Conservation (phyloP, 1,140 invertebrate genomes). For the Euura saliciscinereae region DNA sequence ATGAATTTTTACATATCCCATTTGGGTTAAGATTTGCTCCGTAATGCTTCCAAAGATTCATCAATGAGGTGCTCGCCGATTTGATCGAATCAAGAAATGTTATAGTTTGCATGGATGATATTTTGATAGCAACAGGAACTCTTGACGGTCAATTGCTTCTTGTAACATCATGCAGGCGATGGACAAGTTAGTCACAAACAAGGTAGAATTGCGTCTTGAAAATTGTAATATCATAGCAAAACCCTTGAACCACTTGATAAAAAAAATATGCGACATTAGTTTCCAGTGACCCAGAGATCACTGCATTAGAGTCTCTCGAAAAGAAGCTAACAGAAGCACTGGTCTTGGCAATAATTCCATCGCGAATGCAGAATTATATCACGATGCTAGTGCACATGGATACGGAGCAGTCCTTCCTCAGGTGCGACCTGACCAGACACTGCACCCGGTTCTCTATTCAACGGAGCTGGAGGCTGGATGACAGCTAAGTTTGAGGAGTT, state of each 20-base stretch:
- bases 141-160: slow-evolving; percentile 22
- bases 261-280: slow-evolving; percentile 23
- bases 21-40: slow-evolving; percentile 51
- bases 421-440: slow-evolving; percentile 29
- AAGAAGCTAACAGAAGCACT: slow-evolving; percentile 20
- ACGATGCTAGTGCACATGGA: slow-evolving; percentile 30
- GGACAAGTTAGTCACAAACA: slow-evolving; percentile 14
- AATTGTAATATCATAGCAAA: slow-evolving; percentile 31
- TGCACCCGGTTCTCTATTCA: slow-evolving; percentile 51
- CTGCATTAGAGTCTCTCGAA: slow-evolving; percentile 22
- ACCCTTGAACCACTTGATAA: slow-evolving; percentile 28
- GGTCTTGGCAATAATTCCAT: slow-evolving; percentile 20
- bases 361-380: slow-evolving; percentile 26
- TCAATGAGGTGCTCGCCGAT: slow-evolving; percentile 40
- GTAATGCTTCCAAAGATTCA: slow-evolving; percentile 47
- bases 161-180: slow-evolving; percentile 19
- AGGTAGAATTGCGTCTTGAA: slow-evolving; percentile 18
- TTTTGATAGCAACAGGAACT: slow-evolving; percentile 21
- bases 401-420: slow-evolving; percentile 39
- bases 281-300: slow-evolving; percentile 14
- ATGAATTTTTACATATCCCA: slow-evolving; percentile 38
- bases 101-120: slow-evolving; percentile 29
- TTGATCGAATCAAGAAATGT: slow-evolving; percentile 18
- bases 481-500: too few species aligned
- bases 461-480: too few species aligned